Conservation (phyloP, 2,797 vertebrate species). For the Gephyroberyx darwinii region DNA sequence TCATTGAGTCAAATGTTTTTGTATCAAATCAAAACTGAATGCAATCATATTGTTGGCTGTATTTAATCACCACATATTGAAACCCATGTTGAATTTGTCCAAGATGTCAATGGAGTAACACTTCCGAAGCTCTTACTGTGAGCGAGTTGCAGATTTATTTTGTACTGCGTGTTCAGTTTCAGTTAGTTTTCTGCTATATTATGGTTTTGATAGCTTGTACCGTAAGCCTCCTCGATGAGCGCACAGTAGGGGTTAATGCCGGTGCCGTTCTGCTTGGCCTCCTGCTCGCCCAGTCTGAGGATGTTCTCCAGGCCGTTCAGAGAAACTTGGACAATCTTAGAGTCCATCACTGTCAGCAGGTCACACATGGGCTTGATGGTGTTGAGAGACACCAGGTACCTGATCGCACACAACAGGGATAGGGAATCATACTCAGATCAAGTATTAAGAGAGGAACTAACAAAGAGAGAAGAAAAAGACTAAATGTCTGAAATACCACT, state of each 20-base stretch:
- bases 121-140: too few species aligned
- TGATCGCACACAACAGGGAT: conserved; percentile 51
- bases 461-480: neutral
- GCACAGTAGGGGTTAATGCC: conserved; percentile 91
- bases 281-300: conserved; percentile 90
- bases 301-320: conserved; percentile 94
- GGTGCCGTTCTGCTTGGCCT: conserved; percentile 88
- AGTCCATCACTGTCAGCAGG: conserved; percentile 93
- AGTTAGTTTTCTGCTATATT: too few species aligned
- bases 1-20: too few species aligned
- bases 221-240: conserved; percentile 92
- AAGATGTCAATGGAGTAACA: too few species aligned
- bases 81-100: too few species aligned
- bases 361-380: conserved; percentile 94
- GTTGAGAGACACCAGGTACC: conserved; percentile 90
- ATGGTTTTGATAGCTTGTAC: conserved; percentile 68
- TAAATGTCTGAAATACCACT: too few species aligned
- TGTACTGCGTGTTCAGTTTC: too few species aligned
- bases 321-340: conserved; percentile 93
- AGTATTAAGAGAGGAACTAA: neutral
- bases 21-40: too few species aligned
- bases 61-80: too few species aligned
- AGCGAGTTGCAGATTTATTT: too few species aligned
- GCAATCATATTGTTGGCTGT: too few species aligned
- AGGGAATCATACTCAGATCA: neutral